These are phyloP conservation scores for Nycteola revayana DNA, from an alignment of 2,888 invertebrate species.

Conservation along the genomic window DNA sequence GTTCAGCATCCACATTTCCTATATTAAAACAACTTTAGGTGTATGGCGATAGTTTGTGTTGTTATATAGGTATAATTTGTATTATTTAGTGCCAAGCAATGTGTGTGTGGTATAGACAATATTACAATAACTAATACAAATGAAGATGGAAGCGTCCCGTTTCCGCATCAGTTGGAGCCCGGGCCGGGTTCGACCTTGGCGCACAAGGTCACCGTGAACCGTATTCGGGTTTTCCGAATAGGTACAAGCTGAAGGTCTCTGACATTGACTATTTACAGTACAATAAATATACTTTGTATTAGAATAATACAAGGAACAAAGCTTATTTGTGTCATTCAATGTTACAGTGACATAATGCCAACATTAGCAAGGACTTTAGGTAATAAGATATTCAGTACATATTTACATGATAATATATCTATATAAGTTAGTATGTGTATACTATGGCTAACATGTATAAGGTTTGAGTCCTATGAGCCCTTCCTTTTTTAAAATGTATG, in stretches of 20 bases:
- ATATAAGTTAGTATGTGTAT: no score
- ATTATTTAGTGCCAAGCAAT: no score
- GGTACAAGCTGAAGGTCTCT: slow-evolving; percentile 63
- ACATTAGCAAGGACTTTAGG: slow-evolving; percentile 32
- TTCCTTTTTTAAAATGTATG: no score
- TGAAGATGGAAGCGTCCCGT: slow-evolving; percentile 43
- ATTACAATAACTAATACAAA: slow-evolving; percentile 17
- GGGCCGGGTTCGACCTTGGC: slow-evolving; percentile 52
- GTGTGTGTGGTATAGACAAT: slow-evolving; percentile 8
- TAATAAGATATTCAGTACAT: slow-evolving; percentile 31
- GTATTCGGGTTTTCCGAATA: slow-evolving; percentile 63
- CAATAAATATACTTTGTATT: slow-evolving; percentile 35
- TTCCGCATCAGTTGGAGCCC: slow-evolving; percentile 42
- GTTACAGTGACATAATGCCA: slow-evolving; percentile 31
- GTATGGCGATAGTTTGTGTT: no score
- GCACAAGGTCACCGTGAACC: slow-evolving; percentile 56
- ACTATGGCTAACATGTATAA: no score
- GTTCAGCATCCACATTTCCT: no score
- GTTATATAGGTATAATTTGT: no score
- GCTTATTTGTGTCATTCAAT: slow-evolving; percentile 30
- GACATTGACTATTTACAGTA: slow-evolving; percentile 56
- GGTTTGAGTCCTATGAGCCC: no score
- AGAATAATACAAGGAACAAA: slow-evolving; percentile 37
- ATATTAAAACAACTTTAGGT: no score
- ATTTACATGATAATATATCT: no score